A percentile compares a stretch with the other conserved stretches of the same genome.
Evolutionary conservation across 2,797 vertebrate genomes (phyloP).

Genomic region (Strix occidentalis): DNA sequence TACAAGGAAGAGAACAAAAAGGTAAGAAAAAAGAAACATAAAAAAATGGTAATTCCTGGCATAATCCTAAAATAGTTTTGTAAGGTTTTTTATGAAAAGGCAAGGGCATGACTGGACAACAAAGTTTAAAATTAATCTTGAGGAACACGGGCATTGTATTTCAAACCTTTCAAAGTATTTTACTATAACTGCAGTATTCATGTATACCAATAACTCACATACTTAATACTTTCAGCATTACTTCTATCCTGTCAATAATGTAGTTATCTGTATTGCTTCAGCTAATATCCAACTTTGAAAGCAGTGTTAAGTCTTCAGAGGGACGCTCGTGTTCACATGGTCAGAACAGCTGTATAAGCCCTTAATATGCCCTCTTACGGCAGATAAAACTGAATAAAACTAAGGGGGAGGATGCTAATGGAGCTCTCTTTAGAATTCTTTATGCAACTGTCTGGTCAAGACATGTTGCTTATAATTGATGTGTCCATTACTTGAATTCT

Average conservation of each 20-base stretch:
- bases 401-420: conserved; percentile 91
- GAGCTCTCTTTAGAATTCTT: conserved; percentile 97
- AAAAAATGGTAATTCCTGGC: conserved; percentile 47
- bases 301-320: conserved; percentile 40
- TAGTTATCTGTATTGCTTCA: conserved; percentile 35
- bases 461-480: conserved; percentile 99
- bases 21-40: conserved; percentile 43
- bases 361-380: conserved; percentile 77
- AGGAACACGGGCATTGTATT: not conserved
- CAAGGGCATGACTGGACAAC: conserved; percentile 28
- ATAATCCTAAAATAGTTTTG: conserved; percentile 67
- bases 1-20: conserved; percentile 74
- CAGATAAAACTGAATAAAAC: conserved; percentile 82
- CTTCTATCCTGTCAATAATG: not conserved
- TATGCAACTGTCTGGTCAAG: conserved; percentile 97
- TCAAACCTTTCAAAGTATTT: conserved; percentile 48
- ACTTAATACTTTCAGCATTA: conserved; percentile 39
- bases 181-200: not conserved
- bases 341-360: conserved; percentile 71
- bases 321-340: conserved; percentile 51
- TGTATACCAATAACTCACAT: not conserved
- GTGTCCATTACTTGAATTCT: conserved; percentile 99
- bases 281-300: conserved; percentile 32
- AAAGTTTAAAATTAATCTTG: conserved; percentile 27
- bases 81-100: conserved; percentile 39